Evolutionary conservation across 64 coral and sea anemone genomes (phyloP).

Genomic region (Pachyseris speciosa): DNA sequence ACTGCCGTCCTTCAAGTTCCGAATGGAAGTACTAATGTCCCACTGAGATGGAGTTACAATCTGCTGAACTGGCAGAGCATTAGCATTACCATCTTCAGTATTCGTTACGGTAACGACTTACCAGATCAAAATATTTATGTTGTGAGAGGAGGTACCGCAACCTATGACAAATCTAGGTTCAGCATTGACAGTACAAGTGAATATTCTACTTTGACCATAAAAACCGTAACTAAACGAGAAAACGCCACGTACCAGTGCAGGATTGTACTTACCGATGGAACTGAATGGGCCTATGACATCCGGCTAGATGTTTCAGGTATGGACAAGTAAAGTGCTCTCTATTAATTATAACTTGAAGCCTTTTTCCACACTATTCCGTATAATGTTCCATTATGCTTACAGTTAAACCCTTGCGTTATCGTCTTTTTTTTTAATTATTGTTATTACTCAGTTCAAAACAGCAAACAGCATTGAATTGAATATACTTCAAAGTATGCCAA

Average conservation of each 20-base stretch:
- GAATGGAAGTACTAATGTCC: not conserved
- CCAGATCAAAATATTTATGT: not conserved
- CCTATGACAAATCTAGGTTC: not conserved
- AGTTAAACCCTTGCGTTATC: no score
- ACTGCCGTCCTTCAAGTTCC: not conserved
- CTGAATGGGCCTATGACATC: not conserved
- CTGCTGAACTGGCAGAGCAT: not conserved
- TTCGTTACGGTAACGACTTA: not conserved
- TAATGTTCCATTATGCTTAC: no score
- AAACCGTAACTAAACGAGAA: not conserved
- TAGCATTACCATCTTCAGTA: not conserved
- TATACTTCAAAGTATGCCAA: no score
- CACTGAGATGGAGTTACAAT: not conserved
- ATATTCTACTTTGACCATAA: not conserved
- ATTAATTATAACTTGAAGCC: no score
- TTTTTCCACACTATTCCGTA: no score
- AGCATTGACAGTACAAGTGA: not conserved
- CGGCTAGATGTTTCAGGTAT: not conserved
- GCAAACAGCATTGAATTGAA: no score
- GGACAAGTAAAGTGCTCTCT: no score
- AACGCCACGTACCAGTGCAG: not conserved
- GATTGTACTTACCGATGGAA: not conserved
- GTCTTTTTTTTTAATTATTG: no score
- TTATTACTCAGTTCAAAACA: no score
- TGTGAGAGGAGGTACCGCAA: not conserved